Evolutionary conservation across 2,888 invertebrate species (phyloP), one percentile per base, ranked within the genome.

Genomic region (Acutogordius australiensis): DNA sequence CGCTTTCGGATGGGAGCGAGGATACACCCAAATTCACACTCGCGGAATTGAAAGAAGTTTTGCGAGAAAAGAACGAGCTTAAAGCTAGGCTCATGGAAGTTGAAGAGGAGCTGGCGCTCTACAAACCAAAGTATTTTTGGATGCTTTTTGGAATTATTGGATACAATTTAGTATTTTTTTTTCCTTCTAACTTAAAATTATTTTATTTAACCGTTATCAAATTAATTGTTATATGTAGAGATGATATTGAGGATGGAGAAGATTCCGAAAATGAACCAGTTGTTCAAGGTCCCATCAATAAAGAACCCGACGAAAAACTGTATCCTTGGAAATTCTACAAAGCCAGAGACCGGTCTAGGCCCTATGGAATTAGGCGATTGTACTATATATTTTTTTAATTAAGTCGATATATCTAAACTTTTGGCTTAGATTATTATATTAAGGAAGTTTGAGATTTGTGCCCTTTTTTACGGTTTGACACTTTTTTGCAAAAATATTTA

Each of bases 241-340:
- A n/a, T n/a, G n/a, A n/a, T n/a, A n/a, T n/a, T n/a, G n/a, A 13
- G 2, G 29, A 59, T 21, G 28, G 18, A 61, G 26, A 18, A 28
- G 18, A 23, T 21, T 13, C 23, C 56, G 60, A 61, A 57, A 23
- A 28, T 21, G 61, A 87, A 67, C 79, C 82, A 18, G 84, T 87
- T 1, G 91, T 94, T 0, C 88, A 94, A 71, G 94, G 94, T 1
- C 94, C 94, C 1, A 76, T 94, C 66, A 91, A 91, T 28, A 81
- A 81, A 60, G 94, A 94, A 71, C 94, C 94, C 0, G 86, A 87
- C 67, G 91, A 94, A 74, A 91, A 91, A 62, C 64, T 74, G n/a
- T 66, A 69, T 64, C 88, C 88, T 0, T 87, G 86, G 82, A 84
- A 84, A 71, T 69, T 28, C 29, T n/a, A 27, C 4, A 57, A 57